Evolutionary conservation across 2,888 invertebrate genomes (phyloP), one percentile per base, ranked within the genome.

Genomic region (Drosophila neotestacea): DNA sequence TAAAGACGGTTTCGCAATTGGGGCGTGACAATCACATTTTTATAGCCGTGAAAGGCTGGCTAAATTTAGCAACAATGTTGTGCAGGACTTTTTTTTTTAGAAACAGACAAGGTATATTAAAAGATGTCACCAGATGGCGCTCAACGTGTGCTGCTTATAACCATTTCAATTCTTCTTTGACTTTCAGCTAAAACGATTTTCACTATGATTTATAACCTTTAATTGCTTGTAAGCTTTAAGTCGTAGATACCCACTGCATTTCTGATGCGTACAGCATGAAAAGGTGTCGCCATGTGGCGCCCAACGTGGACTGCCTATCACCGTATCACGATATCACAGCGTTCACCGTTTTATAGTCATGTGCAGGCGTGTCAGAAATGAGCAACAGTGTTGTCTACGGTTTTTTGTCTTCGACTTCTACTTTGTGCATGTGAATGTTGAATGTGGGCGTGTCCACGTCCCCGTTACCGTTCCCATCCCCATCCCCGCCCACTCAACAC

Each of bases 331-430:
- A 34, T 34, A 56, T 36, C 50, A 44, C 54, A 54, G 16, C 55
- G 42, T 44, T 32, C 13, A 58, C 42, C 39, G 42, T 80, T 79
- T 79, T 65, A 80, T 77, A 63, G 73, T 39, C 72, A 34, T 62
- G 58, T 54, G 58, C 41, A 70, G 63, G 63, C 63, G 54, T 62
- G 44, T 54, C 55, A 50, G 70, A 88, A 85, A 89, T 81, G 85
- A 79, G 85, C 85, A 85, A 89, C 82, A 87, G 87, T 74, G 89
- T 81, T 85, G 63, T 63, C 63, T 63, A 55, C 55, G 46, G 52
- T 67, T 67, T 74, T 81, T 81, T 86, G 72, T 81, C 79, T 73
- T 56, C 47, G 46, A 56, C 70, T 63, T 67, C 70, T 61, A 82
- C 85, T 81, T 79, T 85, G 76, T 82, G 77, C 76, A 42, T 61